Evolutionary conservation across 64 coral and sea anemone genomes (phyloP).

Genomic region (Montipora sp.): DNA sequence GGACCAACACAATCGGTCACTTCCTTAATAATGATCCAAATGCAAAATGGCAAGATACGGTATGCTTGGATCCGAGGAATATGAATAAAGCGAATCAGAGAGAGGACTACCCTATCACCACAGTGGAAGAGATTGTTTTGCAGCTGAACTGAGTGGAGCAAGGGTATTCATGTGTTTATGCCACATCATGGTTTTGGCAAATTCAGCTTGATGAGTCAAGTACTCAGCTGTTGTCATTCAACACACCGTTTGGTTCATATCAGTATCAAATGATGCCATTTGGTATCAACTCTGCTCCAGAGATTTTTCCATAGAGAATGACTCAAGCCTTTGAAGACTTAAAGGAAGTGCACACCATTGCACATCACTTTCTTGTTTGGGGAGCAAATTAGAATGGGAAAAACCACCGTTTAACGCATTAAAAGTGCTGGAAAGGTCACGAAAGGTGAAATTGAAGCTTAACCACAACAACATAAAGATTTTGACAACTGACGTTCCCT

Average conservation of each 20-base stretch:
- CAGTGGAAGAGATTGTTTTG: too few species aligned
- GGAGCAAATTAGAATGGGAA: too few species aligned
- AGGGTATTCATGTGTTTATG: background rate
- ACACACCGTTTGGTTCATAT: background rate
- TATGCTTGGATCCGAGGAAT: too few species aligned
- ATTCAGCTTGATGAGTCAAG: background rate
- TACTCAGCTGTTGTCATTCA: background rate
- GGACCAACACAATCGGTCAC: background rate
- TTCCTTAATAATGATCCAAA: background rate
- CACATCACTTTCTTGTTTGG: background rate
- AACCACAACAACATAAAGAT: background rate
- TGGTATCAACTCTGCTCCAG: background rate
- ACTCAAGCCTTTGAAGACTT: too few species aligned
- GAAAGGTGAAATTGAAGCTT: slow-evolving; percentile 30
- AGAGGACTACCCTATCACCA: background rate
- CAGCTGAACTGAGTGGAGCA: background rate
- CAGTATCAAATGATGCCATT: background rate
- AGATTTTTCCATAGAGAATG: background rate
- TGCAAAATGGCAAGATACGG: too few species aligned
- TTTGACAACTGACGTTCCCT: too few species aligned
- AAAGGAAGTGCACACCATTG: background rate
- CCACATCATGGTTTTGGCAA: background rate
- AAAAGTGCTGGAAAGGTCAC: slow-evolving; percentile 1
- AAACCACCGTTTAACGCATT: background rate
- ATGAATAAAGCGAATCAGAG: background rate